Evolutionary conservation across 2,888 invertebrate species (phyloP).

Genomic region (Oithona nana): DNA sequence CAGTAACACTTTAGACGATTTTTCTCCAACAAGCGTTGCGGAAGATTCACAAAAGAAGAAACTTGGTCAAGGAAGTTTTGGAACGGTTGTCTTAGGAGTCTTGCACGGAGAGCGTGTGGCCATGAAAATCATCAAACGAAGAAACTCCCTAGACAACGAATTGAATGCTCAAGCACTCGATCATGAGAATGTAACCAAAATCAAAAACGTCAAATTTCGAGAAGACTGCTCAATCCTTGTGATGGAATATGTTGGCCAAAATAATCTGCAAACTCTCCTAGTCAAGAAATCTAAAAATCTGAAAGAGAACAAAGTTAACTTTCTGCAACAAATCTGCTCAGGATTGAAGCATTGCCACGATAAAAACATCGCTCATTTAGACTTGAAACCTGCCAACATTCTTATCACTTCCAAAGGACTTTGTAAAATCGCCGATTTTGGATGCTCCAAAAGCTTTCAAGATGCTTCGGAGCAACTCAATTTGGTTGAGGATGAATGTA

Average conservation of each 20-base stretch:
- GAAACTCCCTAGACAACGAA: neutral
- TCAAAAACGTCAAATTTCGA: neutral
- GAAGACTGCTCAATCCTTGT: neutral
- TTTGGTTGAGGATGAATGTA: neutral
- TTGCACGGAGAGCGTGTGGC: constrained; percentile 6
- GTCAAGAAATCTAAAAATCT: neutral
- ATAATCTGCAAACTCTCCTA: constrained; percentile 5
- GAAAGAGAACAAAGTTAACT: neutral
- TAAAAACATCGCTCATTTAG: neutral
- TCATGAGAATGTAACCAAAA: neutral
- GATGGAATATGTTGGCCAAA: constrained; percentile 15
- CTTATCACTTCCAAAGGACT: neutral
- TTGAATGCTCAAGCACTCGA: neutral
- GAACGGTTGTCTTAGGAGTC: neutral
- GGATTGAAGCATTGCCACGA: neutral
- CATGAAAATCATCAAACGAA: neutral
- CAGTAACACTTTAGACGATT: neutral
- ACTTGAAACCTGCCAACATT: constrained; percentile 1
- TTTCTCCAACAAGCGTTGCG: neutral
- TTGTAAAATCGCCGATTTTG: constrained; percentile 4
- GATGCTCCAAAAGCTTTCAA: neutral
- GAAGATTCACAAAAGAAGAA: neutral
- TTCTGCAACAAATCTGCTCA: neutral
- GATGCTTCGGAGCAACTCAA: neutral
- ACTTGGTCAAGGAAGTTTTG: constrained; percentile 10